Base-by-base conservation (phyloP, 1,140 invertebrate genomes). In the Choristoneura fumiferana region DNA sequence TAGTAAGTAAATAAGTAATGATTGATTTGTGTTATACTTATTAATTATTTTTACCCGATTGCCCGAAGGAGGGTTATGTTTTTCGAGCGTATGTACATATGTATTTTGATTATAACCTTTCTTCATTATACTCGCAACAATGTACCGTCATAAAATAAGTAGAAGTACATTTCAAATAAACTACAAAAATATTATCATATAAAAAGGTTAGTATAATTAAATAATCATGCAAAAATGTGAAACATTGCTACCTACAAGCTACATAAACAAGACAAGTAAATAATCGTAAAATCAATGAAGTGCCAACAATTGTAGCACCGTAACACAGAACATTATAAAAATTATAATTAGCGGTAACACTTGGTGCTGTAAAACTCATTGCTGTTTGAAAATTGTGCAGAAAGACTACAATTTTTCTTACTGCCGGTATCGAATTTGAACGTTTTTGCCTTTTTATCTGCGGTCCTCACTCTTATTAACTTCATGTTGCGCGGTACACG, bases 341-440 rank as follows among this genome's bases (percentile, higher is more conserved):
- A 76, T 76, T 73, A 73, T 63, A 65, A 39, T 60, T 53, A 58
- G 54, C 54, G 59, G 68, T 66, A 65, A 87, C 81, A 71, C 72
- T 12, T 22, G 49, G 78, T 82, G 78, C 71, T 73, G 65, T 68
- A 65, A 75, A 54, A 54, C 13, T 22, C 65, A 61, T 62, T 67
- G 63, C 55, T 62, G 58, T 54, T 57, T 66, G 57, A 65, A 63
- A 71, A 70, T 65, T 71, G 81, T 84, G 80, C 79, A 67, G 58
- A 60, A 70, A 62, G 61, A 73, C 57, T 71, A 71, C 64, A 57
- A 67, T 65, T 62, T 74, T 67, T 71, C 84, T 87, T 87, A 89
- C 87, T 89, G 84, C 84, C 91, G 71, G 91, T 91, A 90, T 92
- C 91, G 83, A 91, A 91, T 88, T 87, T 87, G 82, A 91, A 91